Base-by-base conservation (phyloP, 2,888 invertebrate genomes). In the Cantharis rustica region DNA sequence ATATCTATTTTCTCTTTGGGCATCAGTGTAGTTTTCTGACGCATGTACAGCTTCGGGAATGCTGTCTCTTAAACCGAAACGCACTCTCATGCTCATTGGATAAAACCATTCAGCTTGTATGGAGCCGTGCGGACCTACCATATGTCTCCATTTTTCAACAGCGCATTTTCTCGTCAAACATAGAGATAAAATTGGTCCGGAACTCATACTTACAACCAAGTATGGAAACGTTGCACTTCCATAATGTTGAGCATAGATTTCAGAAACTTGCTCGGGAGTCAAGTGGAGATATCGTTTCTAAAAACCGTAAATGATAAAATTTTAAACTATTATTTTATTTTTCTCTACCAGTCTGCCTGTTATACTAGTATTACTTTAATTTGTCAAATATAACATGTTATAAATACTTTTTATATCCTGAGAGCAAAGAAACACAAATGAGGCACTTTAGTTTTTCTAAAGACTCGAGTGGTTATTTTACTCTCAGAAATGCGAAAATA, bases 241-340 rank as follows among this genome's bases (percentile, higher is more conserved):
- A 84, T 93, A 94, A 85, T 93, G 92, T 71, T 94, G 93, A 3
- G 91, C 90, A 87, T 95, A 97, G 82, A 98, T 93, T 85, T 96
- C 95, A 0, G 95, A 95, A 0, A 94, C 95, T 87, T 96, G 94
- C 87, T 97, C 97, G 0, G 95, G 94, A 0, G 95, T 94, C 75
- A 98, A 89, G 71, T 91, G 92, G 0, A 96, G 88, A 80, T 90
- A 89, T 77, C 95, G 91, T 82, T 90, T 91, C 92, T 95, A 88
- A 69, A 88, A 85, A 7, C 47, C 47, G n/a, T 23, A 23, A 23
- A 23, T 7, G 17, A 17, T 17, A 17, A 17, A 17, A 17, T 9
- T 23, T n/a, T n/a, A n/a, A n/a, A n/a, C n/a, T n/a, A n/a, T n/a
- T n/a, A n/a, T n/a, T n/a, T 23, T 23, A 23, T 23, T 23, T 17